phyloP scores from a whole-genome alignment of 2,797 vertebrate species.

The Ficedula albicollis region DNA sequence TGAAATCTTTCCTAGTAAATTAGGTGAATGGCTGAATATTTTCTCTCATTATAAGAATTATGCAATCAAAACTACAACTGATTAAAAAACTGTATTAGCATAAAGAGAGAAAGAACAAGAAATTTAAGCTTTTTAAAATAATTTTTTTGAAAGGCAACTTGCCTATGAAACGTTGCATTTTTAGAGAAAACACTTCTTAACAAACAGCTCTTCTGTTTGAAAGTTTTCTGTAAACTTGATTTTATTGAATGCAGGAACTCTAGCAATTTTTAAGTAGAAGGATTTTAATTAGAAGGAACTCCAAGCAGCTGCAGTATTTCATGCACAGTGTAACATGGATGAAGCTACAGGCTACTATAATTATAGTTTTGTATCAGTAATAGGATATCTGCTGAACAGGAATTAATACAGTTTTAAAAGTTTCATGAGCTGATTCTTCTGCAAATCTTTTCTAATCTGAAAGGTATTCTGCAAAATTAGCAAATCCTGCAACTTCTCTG shows the following conservation, averaged over 20 bases:
- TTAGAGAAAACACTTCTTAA: neutral
- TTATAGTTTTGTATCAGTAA: neutral
- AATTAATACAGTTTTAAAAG: neutral
- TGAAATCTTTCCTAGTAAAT: neutral
- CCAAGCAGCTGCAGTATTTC: neutral
- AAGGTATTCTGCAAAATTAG: neutral
- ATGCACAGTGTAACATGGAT: fast-evolving
- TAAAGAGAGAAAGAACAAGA: neutral
- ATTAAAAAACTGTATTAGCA: neutral
- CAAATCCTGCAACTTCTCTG: neutral
- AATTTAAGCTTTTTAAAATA: neutral
- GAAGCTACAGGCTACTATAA: neutral
- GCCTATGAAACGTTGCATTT: neutral
- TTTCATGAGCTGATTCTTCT: neutral
- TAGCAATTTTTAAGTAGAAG: neutral
- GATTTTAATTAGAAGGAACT: neutral
- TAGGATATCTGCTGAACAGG: neutral
- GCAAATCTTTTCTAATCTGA: neutral
- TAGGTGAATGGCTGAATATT: neutral
- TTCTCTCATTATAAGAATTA: neutral
- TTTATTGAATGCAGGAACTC: neutral
- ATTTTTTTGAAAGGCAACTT: neutral
- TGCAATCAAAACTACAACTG: neutral
- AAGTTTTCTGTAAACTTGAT: neutral
- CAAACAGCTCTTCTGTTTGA: neutral